Percentiles rank a stretch among this genome's conserved stretches.
phyloP scores from a whole-genome alignment of 2,888 invertebrate genomes.

The Sphaerolaimus hirsutus region DNA sequence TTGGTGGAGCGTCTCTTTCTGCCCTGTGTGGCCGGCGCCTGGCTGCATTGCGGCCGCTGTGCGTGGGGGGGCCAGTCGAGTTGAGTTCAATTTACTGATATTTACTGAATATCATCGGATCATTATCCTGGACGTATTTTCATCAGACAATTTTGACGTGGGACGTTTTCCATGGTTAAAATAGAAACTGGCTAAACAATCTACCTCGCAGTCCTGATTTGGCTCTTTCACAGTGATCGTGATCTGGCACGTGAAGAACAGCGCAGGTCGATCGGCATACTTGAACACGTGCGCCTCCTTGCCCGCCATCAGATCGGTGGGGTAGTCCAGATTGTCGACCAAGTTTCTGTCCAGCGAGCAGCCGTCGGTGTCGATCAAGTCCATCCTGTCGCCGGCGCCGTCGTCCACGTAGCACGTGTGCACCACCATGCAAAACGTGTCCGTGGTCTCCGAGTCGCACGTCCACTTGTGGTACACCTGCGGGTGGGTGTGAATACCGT shows the following conservation, averaged over 20 bases:
- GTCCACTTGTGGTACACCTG: conserved; percentile 1
- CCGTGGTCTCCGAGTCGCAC: neutral
- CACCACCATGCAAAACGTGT: conserved; percentile 1
- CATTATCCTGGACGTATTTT: no score
- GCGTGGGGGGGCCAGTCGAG: no score
- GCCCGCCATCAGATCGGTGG: conserved; percentile 5
- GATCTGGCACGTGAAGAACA: neutral
- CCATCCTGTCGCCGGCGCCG: neutral
- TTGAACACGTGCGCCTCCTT: conserved; percentile 1
- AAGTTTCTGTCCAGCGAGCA: conserved; percentile 4
- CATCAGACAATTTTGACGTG: no score
- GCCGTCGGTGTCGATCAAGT: neutral
- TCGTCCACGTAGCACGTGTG: conserved; percentile 1
- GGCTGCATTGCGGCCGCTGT: no score
- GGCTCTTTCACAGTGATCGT: conserved; percentile 1
- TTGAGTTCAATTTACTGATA: no score
- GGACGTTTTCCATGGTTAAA: no score
- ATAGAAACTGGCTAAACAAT: neutral
- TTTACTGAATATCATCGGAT: no score
- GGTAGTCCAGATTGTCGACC: conserved; percentile 6
- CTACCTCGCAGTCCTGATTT: neutral
- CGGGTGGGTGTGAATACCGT: no score
- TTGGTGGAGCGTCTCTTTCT: no score
- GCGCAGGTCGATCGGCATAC: neutral
- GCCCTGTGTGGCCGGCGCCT: no score